Evolutionary conservation across 2,888 invertebrate genomes (phyloP), one percentile per base, ranked within the genome.

Genomic region (Dryococelus australis): DNA sequence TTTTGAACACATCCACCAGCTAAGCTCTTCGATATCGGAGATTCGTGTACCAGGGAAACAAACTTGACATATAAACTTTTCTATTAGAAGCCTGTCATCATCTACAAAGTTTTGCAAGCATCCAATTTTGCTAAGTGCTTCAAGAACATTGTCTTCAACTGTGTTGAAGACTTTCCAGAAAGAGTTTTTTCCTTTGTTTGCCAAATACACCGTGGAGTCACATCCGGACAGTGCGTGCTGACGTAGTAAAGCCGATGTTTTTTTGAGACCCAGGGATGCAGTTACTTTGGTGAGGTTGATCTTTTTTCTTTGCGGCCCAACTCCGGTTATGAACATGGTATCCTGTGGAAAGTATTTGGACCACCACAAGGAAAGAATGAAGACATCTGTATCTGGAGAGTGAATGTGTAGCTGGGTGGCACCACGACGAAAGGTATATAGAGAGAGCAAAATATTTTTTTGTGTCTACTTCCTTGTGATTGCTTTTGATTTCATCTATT

Each of bases 371-470:
- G 83, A 26, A 83, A 27, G 83, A 24, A 83, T 28, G 28, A 83
- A 83, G n/a, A 83, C 83, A 83, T 83, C 28, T n/a, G n/a, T n/a
- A n/a, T n/a, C n/a, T n/a, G n/a, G n/a, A n/a, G n/a, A n/a, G n/a
- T n/a, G n/a, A n/a, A 83, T 83, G 28, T 83, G 83, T 13, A 83
- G 28, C 24, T 83, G 28, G 27, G 83, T 27, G 20, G 83, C 27
- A 83, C 83, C 83, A 83, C 5, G 83, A 27, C 83, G 4, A 28
- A 0, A 83, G 28, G 28, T 0, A 28, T 20, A 16, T 47, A 47
- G 47, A 24, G 83, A 83, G 24, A 26, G 28, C 83, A 83, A 83
- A 83, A 83, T 83, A 20, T n/a, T 20, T 83, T 83, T 83, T 83
- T 28, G 83, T 83, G 28, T 83, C 83, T 83, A 9, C 83, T 28